Percentiles rank a stretch among this genome's conserved stretches.
These are phyloP conservation scores for fruit fly (Drosophila melanogaster) DNA, from an alignment of 1,140 invertebrate genomes.

Conservation along the genomic window DNA sequence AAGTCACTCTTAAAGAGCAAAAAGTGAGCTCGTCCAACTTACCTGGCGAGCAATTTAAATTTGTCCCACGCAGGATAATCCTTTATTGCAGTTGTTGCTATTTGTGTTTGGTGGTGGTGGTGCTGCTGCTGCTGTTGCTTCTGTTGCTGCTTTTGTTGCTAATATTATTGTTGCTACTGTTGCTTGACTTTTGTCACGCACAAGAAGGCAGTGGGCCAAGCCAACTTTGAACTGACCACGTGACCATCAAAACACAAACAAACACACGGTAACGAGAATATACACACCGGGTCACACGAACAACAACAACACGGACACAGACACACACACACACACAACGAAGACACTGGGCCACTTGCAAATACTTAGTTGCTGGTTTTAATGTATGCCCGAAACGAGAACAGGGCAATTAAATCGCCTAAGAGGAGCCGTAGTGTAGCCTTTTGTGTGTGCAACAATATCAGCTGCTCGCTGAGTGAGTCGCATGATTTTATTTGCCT, in stretches of 20 bases:
- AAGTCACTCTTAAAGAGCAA: slow-evolving; percentile 42
- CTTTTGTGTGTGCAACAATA: slow-evolving; percentile 21
- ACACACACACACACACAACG: not conserved
- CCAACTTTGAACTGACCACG: slow-evolving; percentile 64
- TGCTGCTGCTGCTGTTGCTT: slow-evolving; percentile 17
- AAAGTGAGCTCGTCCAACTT: slow-evolving; percentile 35
- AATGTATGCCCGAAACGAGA: slow-evolving; percentile 58
- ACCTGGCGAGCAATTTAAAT: slow-evolving; percentile 62
- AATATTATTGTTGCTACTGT: slow-evolving; percentile 28
- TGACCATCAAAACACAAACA: slow-evolving; percentile 62
- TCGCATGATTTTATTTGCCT: slow-evolving; percentile 21
- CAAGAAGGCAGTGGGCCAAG: slow-evolving; percentile 61
- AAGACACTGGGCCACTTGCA: slow-evolving; percentile 40
- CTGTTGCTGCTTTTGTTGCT: slow-evolving; percentile 15
- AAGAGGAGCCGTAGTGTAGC: slow-evolving; percentile 15
- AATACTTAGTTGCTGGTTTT: slow-evolving; percentile 46
- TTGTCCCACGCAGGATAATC: slow-evolving; percentile 63
- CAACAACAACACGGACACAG: slow-evolving; percentile 13
- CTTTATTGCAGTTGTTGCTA: slow-evolving; percentile 42
- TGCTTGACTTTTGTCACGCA: slow-evolving; percentile 70
- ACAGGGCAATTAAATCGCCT: slow-evolving; percentile 58
- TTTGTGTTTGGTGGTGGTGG: slow-evolving; percentile 20
- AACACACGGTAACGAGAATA: slow-evolving; percentile 13
- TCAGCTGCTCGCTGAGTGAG: slow-evolving; percentile 16
- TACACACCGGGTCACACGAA: slow-evolving; percentile 8